phyloP scores from a whole-genome alignment of 1,140 invertebrate species.

The Copidosoma floridanum region DNA sequence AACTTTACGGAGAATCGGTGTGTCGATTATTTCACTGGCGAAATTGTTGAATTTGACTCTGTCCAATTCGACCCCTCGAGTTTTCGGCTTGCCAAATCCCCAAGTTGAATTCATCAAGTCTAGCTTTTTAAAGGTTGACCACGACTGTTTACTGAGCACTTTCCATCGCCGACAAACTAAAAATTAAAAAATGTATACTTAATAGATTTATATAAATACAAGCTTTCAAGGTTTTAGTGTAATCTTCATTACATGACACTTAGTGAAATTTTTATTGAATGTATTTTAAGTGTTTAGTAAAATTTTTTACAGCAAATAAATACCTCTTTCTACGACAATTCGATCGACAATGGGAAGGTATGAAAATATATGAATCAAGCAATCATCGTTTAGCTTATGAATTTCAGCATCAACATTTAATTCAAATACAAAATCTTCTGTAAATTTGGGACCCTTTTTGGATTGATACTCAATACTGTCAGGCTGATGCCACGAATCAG shows the following conservation, averaged over 20 bases:
- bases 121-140: constrained; percentile 39
- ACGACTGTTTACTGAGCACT: constrained; percentile 41
- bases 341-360: constrained; percentile 46
- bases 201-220: too few relatives aligned
- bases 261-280: too few relatives aligned
- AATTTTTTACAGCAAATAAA: neutral
- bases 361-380: constrained; percentile 47
- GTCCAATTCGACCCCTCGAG: neutral
- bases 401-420: constrained; percentile 36
- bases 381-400: constrained; percentile 49
- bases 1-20: constrained; percentile 41
- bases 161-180: constrained; percentile 50
- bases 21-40: constrained; percentile 31
- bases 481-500: constrained; percentile 54
- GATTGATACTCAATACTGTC: constrained; percentile 44
- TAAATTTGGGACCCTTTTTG: constrained; percentile 28
- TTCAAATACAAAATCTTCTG: constrained; percentile 22
- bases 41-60: neutral
- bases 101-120: constrained; percentile 34
- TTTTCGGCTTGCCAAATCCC: too few relatives aligned
- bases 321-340: constrained; percentile 48
- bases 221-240: too few relatives aligned
- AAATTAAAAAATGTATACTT: too few relatives aligned
- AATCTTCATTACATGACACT: neutral
- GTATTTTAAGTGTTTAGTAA: too few relatives aligned